Evolutionary conservation across 2,113 vertebrate genomes (phyloP), one percentile per base, ranked within the genome.

Genomic region (Delphinus delphis): DNA sequence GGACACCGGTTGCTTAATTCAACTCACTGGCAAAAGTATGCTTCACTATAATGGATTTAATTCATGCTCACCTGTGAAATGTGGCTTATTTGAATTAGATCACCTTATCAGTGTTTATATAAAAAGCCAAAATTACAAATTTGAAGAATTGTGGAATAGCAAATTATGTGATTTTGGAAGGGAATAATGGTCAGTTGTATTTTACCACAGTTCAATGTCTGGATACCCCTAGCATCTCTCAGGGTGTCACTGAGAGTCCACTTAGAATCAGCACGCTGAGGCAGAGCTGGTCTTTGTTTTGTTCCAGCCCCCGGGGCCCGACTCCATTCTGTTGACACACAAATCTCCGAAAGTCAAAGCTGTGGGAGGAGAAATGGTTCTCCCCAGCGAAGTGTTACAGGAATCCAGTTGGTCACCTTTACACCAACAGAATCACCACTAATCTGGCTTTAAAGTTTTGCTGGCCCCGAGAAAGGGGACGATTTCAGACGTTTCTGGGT

Each of bases 41-140:
- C 92, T 28, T 96, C 53, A 53, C 38, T 79, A 23, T 62, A 53
- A 60, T 55, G 63, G 74, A 58, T 77, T 58, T 44, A 68, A 67
- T 7, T 53, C 33, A 63, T 44, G 58, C 67, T 95, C 81, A 88
- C n/a, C 58, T 71, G 38, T 68, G 79, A 60, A 87, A 79, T 91
- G 53, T 13, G n/a, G 21, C 70, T 94, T 73, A 31, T 67, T 41
- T 70, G 33, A 71, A 62, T 65, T 33, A 93, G 23, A 83, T 26
- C 82, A 41, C 20, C 55, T 79, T 50, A 65, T 33, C 63, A 13
- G 17, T 13, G 36, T 70, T 96, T 70, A 94, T 74, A 82, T 77
- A 58, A 91, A 92, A 93, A 36, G 9, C 17, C 60, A 53, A 71
- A 65, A 67, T 23, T 36, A n/a, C 53, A 44, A 73, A 58, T 28